Evolutionary conservation across 1,140 invertebrate species (phyloP).

Genomic region (Bombus ignitus): DNA sequence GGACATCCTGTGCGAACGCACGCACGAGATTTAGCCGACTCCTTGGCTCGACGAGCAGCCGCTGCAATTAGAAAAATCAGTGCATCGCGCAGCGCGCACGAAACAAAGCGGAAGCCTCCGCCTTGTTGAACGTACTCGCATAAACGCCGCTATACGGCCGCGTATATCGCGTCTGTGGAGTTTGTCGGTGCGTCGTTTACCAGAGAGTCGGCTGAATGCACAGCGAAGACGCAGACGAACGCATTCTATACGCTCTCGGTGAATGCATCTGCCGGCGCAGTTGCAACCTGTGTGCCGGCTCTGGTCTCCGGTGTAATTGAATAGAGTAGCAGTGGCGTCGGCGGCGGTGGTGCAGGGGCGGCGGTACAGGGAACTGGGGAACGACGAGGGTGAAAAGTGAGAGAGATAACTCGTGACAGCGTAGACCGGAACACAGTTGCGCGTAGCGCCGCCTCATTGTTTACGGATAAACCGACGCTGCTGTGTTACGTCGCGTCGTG

Average conservation of each 20-base stretch:
- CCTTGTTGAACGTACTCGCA: not conserved
- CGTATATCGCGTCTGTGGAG: constrained; percentile 10
- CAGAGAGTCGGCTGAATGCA: constrained; percentile 26
- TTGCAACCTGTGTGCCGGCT: constrained; percentile 33
- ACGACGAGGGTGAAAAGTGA: constrained; percentile 26
- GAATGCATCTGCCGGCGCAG: constrained; percentile 39
- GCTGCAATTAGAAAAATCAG: constrained; percentile 4
- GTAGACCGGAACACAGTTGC: constrained; percentile 43
- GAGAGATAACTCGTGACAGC: constrained; percentile 48
- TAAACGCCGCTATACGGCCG: not conserved
- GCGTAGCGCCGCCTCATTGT: constrained; percentile 45
- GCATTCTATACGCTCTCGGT: constrained; percentile 12
- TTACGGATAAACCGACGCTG: constrained; percentile 56
- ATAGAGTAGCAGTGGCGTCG: constrained; percentile 60
- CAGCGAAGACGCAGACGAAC: constrained; percentile 30
- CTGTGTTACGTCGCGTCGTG: constrained; percentile 25
- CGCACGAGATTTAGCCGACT: not conserved
- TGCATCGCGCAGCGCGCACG: not conserved
- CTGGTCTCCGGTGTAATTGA: constrained; percentile 68
- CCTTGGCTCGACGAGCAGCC: not conserved
- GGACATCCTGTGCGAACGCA: not conserved
- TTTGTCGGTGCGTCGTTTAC: constrained; percentile 22
- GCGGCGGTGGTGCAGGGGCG: not conserved
- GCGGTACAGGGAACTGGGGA: not conserved
- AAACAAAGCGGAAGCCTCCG: not conserved